Evolutionary conservation across 2,113 vertebrate species (phyloP), one percentile per base, ranked within the genome.

Genomic region (Eudyptes chrysolophus): DNA sequence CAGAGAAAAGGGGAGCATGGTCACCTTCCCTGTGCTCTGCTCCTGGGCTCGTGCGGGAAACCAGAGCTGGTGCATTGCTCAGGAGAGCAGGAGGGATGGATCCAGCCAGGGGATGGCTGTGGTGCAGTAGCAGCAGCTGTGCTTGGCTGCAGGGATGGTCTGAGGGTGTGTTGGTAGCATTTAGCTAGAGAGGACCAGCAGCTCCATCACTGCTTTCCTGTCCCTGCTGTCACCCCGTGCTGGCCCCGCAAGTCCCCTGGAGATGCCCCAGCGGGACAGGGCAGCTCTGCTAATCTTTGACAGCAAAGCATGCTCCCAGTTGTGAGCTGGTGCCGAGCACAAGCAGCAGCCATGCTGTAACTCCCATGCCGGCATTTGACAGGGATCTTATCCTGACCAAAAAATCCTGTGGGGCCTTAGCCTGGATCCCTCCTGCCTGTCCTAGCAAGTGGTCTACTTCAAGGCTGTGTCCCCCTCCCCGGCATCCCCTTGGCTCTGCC

Each of bases 381-480:
- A 36, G 79, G 36, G 57, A 30, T 16, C n/a, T 44, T 22, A 17
- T 38, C 49, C 78, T 10, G 29, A 20, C 30, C 1, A 1, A 18
- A 49, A 77, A 46, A 48, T 11, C 74, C 32, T 3, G 10, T 8
- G 34, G 38, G 57, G 13, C 25, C 51, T 84, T 8, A 10, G 38
- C n/a, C 42, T 32, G 52, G 40, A 16, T 32, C 68, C 21, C n/a
- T 36, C 44, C 13, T 46, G 49, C 38, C 54, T 49, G 13, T 14
- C 48, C 66, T 7, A 29, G 26, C 6, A 3, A 34, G 26, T 2
- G 24, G 5, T 36, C 38, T 16, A 0, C 34, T 20, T 36, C 13
- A 16, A 44, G 29, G n/a, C 71, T 9, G 36, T 6, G 51, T 32
- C 51, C 34, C 55, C 44, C 72, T 52, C 55, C 34, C 49, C 0